A percentile compares a stretch with the other conserved stretches of the same genome.
phyloP scores from a whole-genome alignment of 2,888 invertebrate genomes.

The Sesia apiformis region DNA sequence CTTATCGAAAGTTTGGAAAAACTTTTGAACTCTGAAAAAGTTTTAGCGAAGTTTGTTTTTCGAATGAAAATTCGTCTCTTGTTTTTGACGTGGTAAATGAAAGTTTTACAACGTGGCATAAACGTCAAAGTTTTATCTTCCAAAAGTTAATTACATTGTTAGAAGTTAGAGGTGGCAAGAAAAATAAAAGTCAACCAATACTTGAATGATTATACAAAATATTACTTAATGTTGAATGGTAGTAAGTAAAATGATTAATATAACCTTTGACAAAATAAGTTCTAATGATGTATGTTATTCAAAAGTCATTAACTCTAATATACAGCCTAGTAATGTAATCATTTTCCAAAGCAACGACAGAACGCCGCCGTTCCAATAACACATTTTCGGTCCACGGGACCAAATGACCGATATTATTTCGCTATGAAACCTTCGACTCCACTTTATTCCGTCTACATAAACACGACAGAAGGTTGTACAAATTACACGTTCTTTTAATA shows the following conservation, averaged over 20 bases:
- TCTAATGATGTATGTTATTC: slow-evolving; percentile 8
- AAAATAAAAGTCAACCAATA: no score
- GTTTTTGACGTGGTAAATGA: slow-evolving; percentile 3
- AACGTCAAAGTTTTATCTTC: no score
- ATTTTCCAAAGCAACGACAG: neutral
- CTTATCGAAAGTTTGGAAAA: neutral
- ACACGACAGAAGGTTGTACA: no score
- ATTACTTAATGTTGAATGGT: no score
- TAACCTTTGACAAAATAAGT: slow-evolving; percentile 4
- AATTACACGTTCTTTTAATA: no score
- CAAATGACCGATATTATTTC: slow-evolving; percentile 28
- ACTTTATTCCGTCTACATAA: slow-evolving; percentile 2
- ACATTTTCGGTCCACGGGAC: slow-evolving; percentile 20
- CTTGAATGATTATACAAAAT: no score
- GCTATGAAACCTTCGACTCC: neutral
- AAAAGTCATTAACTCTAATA: slow-evolving; percentile 36
- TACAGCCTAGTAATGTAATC: slow-evolving; percentile 20
- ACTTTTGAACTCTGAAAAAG: slow-evolving; percentile 16
- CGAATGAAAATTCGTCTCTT: slow-evolving; percentile 31
- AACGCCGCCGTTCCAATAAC: slow-evolving; percentile 18
- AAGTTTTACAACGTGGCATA: no score
- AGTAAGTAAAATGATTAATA: neutral
- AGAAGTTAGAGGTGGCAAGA: no score
- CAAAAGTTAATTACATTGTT: no score
- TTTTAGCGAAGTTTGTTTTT: slow-evolving; percentile 11